A percentile compares a stretch with the other conserved stretches of the same genome.
phyloP scores from a whole-genome alignment of 2,113 vertebrate species.

The Syngnathus typhle region DNA sequence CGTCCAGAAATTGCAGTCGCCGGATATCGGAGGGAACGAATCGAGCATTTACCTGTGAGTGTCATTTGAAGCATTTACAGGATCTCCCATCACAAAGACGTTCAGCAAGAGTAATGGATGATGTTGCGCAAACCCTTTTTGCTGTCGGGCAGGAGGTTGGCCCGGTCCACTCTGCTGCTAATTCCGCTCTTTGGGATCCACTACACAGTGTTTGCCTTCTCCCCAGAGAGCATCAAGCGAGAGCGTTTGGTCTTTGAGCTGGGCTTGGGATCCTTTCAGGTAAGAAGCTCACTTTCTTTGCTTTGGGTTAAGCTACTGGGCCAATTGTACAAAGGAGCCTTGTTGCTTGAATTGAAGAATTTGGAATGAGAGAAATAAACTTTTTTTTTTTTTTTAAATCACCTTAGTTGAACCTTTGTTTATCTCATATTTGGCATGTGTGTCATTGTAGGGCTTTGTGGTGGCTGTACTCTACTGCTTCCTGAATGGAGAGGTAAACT shows the following conservation, averaged over 20 bases:
- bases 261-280: slow-evolving; percentile 96
- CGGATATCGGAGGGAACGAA: slow-evolving; percentile 94
- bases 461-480: slow-evolving; percentile 97
- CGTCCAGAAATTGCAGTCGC: slow-evolving; percentile 95
- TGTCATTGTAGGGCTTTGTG: slow-evolving; percentile 82
- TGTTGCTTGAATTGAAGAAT: too few relatives aligned
- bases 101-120: too few relatives aligned
- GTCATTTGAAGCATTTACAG: too few relatives aligned
- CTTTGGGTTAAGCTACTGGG: too few relatives aligned
- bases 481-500: slow-evolving; percentile 86
- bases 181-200: slow-evolving; percentile 96
- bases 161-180: slow-evolving; percentile 90
- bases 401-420: too few relatives aligned
- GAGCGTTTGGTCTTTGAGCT: slow-evolving; percentile 93
- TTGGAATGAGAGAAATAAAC: too few relatives aligned
- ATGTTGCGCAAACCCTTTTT: not conserved
- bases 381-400: too few relatives aligned
- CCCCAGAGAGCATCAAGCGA: slow-evolving; percentile 88
- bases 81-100: too few relatives aligned
- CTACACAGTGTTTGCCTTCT: slow-evolving; percentile 96
- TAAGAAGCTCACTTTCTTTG: slow-evolving; percentile 28
- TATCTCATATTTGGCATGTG: not conserved
- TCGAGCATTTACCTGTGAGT: slow-evolving; percentile 97
- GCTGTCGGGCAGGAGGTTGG: slow-evolving; percentile 77
- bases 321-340: too few relatives aligned